These are phyloP conservation scores for Camponotus floridanus DNA, from an alignment of 1,140 invertebrate genomes.

Conservation along the genomic window DNA sequence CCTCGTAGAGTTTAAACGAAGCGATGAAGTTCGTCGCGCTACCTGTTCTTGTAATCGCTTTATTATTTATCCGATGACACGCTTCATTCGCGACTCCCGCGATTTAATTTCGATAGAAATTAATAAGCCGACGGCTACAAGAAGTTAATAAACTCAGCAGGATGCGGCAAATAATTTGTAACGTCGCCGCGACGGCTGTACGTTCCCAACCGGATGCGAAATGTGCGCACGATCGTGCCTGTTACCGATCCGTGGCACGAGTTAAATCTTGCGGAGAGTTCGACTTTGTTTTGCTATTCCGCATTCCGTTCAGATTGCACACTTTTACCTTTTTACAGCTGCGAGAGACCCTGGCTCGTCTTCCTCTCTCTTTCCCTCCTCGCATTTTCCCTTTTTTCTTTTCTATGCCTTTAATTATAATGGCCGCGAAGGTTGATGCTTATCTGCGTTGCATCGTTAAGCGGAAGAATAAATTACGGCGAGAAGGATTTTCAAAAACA, in stretches of 20 bases:
- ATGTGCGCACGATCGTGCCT: constrained; percentile 19
- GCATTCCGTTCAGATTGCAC: constrained; percentile 61
- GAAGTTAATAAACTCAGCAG: constrained; percentile 40
- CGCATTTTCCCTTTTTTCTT: neutral
- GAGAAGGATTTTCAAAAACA: constrained; percentile 33
- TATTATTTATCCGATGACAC: neutral
- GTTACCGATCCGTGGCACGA: constrained; percentile 47
- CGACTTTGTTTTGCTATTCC: constrained; percentile 62
- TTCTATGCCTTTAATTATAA: constrained; percentile 1
- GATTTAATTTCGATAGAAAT: constrained; percentile 23
- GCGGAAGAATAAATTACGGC: constrained; percentile 32
- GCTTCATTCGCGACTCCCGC: neutral
- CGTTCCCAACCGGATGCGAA: constrained; percentile 31
- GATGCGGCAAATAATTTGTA: constrained; percentile 46
- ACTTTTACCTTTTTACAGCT: constrained; percentile 40
- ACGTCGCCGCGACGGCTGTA: constrained; percentile 35
- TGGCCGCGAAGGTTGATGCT: constrained; percentile 10
- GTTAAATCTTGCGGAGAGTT: constrained; percentile 19
- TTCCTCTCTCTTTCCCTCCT: neutral
- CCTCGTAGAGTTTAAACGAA: no score
- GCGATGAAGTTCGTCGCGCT: neutral
- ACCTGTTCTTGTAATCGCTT: neutral
- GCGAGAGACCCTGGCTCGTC: neutral
- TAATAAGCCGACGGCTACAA: neutral
- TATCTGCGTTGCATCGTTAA: constrained; percentile 5